phyloP scores from a whole-genome alignment of 2,888 invertebrate species.

The Troides oblongomaculatus region DNA sequence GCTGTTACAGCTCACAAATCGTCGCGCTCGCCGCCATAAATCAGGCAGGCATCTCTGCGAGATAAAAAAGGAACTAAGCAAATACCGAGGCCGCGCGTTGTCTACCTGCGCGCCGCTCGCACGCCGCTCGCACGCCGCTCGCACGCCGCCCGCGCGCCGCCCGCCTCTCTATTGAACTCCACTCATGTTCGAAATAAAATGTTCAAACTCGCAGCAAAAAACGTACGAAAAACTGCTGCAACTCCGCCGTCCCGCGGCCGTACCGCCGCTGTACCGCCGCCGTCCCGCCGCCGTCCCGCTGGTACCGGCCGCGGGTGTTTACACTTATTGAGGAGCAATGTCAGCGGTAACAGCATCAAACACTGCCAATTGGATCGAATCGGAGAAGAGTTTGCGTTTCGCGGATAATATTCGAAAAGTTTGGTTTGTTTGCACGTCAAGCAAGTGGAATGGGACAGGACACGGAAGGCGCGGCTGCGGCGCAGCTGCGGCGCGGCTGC shows the following conservation, averaged over 20 bases:
- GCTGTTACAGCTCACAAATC: slow-evolving; percentile 78
- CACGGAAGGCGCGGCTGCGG: too few relatives aligned
- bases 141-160: slow-evolving; percentile 48
- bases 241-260: slow-evolving; percentile 49
- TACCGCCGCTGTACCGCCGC: slow-evolving; percentile 24
- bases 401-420: too few relatives aligned
- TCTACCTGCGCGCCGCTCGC: slow-evolving; percentile 65
- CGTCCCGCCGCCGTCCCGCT: slow-evolving; percentile 42
- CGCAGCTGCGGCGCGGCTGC: too few relatives aligned
- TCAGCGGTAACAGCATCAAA: too few relatives aligned
- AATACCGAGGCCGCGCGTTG: slow-evolving; percentile 62
- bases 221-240: slow-evolving; percentile 72
- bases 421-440: too few relatives aligned
- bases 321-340: slow-evolving; percentile 42
- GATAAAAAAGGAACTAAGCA: slow-evolving; percentile 72
- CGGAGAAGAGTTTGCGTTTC: too few relatives aligned
- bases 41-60: slow-evolving; percentile 73
- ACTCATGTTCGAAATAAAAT: slow-evolving; percentile 78
- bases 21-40: slow-evolving; percentile 73
- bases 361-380: too few relatives aligned
- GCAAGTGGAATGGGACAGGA: too few relatives aligned
- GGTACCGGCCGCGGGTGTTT: slow-evolving; percentile 35
- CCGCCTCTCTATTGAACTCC: slow-evolving; percentile 75
- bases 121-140: too few relatives aligned
- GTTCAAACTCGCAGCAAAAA: slow-evolving; percentile 74